A percentile compares a stretch with the other conserved stretches of the same genome.
Conservation (phyloP, 30 jellyfish, hydroid and myxozoan genomes). For the Turritopsis dohrnii region DNA sequence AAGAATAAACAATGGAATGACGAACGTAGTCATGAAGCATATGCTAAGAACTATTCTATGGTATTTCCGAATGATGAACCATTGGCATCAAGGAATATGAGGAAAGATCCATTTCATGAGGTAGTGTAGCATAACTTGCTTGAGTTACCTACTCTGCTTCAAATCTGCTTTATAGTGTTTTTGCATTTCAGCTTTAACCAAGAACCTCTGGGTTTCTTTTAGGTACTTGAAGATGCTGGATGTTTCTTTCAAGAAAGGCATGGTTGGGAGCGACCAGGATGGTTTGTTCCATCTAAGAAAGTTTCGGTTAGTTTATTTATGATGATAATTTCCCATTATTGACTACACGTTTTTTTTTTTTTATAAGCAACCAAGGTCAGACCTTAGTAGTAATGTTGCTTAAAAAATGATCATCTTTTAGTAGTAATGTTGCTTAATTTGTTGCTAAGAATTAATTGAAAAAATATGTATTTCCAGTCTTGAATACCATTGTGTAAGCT, state of each 20-base stretch:
- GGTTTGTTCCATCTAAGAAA: slow-evolving; percentile 53
- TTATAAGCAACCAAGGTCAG: too few species aligned
- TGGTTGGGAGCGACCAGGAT: slow-evolving; percentile 99
- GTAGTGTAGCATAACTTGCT: slow-evolving; percentile 14
- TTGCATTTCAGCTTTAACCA: too few species aligned
- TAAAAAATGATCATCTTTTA: too few species aligned
- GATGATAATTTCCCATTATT: neutral
- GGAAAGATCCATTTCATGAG: slow-evolving; percentile 90
- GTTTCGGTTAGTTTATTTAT: slow-evolving; percentile 46
- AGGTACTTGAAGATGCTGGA: slow-evolving; percentile 72
- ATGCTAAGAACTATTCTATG: slow-evolving; percentile 91
- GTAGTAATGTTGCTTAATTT: too few species aligned
- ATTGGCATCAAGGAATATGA: slow-evolving; percentile 87
- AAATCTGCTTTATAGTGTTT: too few species aligned
- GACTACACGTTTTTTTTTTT: too few species aligned
- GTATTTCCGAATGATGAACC: slow-evolving; percentile 96
- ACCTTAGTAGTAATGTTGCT: too few species aligned
- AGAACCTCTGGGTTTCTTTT: too few species aligned
- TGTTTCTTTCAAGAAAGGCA: slow-evolving; percentile 93
- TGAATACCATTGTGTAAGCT: too few species aligned
- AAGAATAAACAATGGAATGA: slow-evolving; percentile 57
- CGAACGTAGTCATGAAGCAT: slow-evolving; percentile 94
- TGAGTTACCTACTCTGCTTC: too few species aligned
- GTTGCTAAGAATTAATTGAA: too few species aligned
- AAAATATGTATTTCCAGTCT: too few species aligned